Evolutionary conservation across 2,113 vertebrate genomes (phyloP).

Genomic region (Peromyscus maniculatus): DNA sequence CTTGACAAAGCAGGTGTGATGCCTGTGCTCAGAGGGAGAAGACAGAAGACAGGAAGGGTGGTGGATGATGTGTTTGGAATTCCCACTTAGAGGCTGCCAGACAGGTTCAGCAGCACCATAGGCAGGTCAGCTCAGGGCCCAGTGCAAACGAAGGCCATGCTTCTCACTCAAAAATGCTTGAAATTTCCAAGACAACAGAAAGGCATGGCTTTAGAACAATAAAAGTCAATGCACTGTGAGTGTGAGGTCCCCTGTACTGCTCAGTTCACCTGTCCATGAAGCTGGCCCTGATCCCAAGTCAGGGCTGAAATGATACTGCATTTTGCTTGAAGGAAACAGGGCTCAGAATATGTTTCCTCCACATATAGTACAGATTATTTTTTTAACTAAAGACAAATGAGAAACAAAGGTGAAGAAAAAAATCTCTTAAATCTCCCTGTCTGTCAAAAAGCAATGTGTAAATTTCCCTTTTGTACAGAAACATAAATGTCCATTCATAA

Average conservation of each 20-base stretch:
- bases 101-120: background rate
- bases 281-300: background rate
- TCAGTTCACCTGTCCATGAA: background rate
- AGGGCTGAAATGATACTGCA: background rate
- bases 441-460: background rate
- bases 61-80: background rate
- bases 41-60: background rate
- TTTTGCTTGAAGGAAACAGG: background rate
- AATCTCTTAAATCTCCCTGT: background rate
- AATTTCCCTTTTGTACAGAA: background rate
- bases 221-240: background rate
- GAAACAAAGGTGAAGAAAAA: background rate
- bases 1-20: background rate
- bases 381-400: background rate
- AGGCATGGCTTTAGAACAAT: background rate
- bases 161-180: background rate
- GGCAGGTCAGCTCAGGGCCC: background rate
- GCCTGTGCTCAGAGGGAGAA: background rate
- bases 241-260: background rate
- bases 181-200: conserved; percentile 17
- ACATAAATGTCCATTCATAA: background rate
- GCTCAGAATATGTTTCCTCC: background rate
- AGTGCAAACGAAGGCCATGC: background rate
- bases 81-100: background rate
- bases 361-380: background rate